Percentiles rank a stretch among this genome's conserved stretches.
Evolutionary conservation across 2,797 vertebrate genomes (phyloP).

Genomic region (Microchirus variegatus): DNA sequence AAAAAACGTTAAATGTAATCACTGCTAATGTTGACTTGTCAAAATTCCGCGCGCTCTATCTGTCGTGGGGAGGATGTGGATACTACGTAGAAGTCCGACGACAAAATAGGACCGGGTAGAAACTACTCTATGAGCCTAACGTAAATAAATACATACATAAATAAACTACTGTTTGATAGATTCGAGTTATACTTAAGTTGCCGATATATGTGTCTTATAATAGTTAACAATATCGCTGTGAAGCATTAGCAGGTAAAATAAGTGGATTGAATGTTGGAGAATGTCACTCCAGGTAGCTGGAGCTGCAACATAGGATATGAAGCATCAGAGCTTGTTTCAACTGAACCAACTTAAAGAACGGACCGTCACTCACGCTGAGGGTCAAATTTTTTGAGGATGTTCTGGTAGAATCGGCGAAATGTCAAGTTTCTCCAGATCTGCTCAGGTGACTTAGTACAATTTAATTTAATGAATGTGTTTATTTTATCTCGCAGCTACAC

Average conservation of each 20-base stretch:
- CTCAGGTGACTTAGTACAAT: slow-evolving; percentile 72
- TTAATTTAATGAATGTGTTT: background rate
- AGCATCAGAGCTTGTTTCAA: slow-evolving; percentile 26
- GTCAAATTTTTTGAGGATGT: slow-evolving; percentile 66
- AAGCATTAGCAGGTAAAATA: no score
- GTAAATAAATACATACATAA: no score
- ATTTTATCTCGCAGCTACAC: background rate
- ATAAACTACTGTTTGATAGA: slow-evolving; percentile 1
- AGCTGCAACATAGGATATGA: rapidly evolving
- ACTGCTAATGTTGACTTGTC: background rate
- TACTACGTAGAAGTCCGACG: background rate
- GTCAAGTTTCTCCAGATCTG: slow-evolving; percentile 85
- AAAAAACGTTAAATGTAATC: background rate
- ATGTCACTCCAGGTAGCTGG: background rate
- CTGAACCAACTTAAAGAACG: background rate
- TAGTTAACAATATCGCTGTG: no score
- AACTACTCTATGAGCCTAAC: slow-evolving; percentile 2
- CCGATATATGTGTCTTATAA: background rate
- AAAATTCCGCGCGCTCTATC: slow-evolving; percentile 63
- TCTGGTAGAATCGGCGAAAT: slow-evolving; percentile 51
- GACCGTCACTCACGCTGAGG: slow-evolving; percentile 56
- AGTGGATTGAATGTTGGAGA: rapidly evolving
- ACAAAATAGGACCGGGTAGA: slow-evolving; percentile 62
- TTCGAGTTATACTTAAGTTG: background rate
- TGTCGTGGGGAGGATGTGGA: slow-evolving; percentile 40